Conservation (phyloP, 2,888 invertebrate species). For the Lucinisca nassula region DNA sequence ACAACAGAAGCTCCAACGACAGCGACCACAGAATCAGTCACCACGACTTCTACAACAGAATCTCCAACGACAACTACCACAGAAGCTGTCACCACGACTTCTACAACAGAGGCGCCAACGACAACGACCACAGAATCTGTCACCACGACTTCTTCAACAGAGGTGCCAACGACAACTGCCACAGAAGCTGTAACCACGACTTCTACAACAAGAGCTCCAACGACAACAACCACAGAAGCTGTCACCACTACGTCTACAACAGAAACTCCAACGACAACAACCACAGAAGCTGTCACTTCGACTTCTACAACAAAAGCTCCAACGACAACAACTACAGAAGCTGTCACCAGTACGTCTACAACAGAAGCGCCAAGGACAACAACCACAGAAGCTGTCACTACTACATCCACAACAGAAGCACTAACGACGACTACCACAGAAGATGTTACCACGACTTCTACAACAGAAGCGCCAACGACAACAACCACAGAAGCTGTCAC, state of each 20-base stretch:
- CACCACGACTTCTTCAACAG: background rate
- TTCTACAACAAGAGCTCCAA: background rate
- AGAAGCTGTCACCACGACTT: background rate
- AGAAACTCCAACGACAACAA: background rate
- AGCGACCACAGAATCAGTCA: background rate
- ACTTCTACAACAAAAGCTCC: background rate
- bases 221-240: background rate
- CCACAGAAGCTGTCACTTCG: background rate
- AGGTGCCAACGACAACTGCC: background rate
- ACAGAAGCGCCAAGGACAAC: background rate
- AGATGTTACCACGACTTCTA: background rate
- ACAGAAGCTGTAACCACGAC: background rate
- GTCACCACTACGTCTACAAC: no score
- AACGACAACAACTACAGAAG: background rate
- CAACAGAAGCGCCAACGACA: background rate
- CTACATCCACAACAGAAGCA: background rate
- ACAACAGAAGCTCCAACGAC: background rate
- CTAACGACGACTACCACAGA: background rate
- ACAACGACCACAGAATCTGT: background rate
- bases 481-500: background rate
- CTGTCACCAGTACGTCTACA: background rate
- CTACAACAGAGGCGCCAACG: background rate
- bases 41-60: background rate
- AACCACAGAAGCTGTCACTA: background rate
- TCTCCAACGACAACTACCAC: background rate